These are phyloP conservation scores for Dolomedes plantarius DNA, from an alignment of 2,888 invertebrate species.

Conservation along the genomic window DNA sequence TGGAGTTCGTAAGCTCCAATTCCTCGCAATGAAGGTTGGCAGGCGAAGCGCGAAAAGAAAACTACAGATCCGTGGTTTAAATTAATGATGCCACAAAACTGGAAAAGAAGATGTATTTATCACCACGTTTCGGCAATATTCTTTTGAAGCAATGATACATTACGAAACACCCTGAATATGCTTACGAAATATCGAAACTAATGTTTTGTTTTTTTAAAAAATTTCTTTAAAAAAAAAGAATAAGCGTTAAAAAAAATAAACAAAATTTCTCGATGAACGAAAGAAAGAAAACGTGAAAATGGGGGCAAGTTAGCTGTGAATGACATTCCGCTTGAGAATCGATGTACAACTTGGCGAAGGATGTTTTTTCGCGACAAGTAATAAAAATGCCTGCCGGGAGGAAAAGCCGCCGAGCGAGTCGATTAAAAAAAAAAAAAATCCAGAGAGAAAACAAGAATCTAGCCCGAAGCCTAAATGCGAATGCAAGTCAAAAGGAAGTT, in stretches of 20 bases:
- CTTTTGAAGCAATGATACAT: not conserved
- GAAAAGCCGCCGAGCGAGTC: conserved; percentile 58
- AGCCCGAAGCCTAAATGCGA: conserved; percentile 39
- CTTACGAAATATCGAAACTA: too few relatives aligned
- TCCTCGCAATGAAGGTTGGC: not conserved
- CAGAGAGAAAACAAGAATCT: conserved; percentile 47
- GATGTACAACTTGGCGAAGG: conserved; percentile 1
- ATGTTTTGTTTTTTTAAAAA: too few relatives aligned
- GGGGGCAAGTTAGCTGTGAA: not conserved
- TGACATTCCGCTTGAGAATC: not conserved
- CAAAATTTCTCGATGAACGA: not conserved
- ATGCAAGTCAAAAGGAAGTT: conserved; percentile 21
- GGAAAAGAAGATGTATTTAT: not conserved
- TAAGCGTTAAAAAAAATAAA: too few relatives aligned
- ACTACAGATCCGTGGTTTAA: not conserved
- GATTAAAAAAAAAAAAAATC: conserved; percentile 20
- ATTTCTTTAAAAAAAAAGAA: too few relatives aligned
- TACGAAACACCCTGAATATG: too few relatives aligned
- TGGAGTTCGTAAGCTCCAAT: not conserved
- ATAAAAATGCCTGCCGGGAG: conserved; percentile 53
- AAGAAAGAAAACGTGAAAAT: not conserved
- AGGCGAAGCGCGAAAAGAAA: not conserved
- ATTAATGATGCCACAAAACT: not conserved
- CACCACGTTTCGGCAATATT: not conserved
- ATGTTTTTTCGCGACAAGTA: conserved; percentile 44